Base-by-base conservation (phyloP, 2,888 invertebrate species). In the Phaedon cochleariae region DNA sequence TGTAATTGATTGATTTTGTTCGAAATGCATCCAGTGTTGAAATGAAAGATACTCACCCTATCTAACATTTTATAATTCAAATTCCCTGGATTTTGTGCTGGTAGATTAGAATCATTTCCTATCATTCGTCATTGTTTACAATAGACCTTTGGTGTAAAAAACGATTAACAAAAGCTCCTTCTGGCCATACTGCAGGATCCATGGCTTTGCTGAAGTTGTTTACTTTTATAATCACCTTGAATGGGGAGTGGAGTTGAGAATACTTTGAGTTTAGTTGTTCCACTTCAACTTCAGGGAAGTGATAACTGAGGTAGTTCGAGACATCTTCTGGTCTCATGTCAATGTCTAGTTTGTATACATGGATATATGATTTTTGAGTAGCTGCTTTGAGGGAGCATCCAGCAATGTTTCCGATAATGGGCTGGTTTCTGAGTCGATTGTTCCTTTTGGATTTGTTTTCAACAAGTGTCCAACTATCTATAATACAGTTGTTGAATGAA, bases 21-120 rank as follows among this genome's bases (percentile, higher is more conserved):
- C 4, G 54, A 34, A n/a, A 34, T 7, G n/a, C 12, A 54, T 4
- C 34, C 54, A 12, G 17, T 20, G 20, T 54, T 34, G 20, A 18
- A 17, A 54, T 54, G 54, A 20, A 34, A 37, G 4, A 54, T 12
- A 54, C 54, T 54, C 54, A 31, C 54, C 18, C 54, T 18, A 54
- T 54, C 18, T 7, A 4, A 26, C 29, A 2, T 26, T 52, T 4
- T 5, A 54, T 21, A 17, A 20, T 54, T n/a, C n/a, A n/a, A n/a
- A n/a, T n/a, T n/a, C n/a, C n/a, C n/a, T n/a, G n/a, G n/a, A n/a
- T n/a, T n/a, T n/a, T n/a, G n/a, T n/a, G n/a, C n/a, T n/a, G n/a
- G n/a, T n/a, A n/a, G n/a, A n/a, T n/a, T n/a, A 7, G n/a, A 10
- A n/a, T 7, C 17, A 31, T 53, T 53, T 29, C 4, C 18, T 29